These are phyloP conservation scores for Drosophila dives DNA, from an alignment of 2,888 invertebrate genomes.

Conservation along the genomic window DNA sequence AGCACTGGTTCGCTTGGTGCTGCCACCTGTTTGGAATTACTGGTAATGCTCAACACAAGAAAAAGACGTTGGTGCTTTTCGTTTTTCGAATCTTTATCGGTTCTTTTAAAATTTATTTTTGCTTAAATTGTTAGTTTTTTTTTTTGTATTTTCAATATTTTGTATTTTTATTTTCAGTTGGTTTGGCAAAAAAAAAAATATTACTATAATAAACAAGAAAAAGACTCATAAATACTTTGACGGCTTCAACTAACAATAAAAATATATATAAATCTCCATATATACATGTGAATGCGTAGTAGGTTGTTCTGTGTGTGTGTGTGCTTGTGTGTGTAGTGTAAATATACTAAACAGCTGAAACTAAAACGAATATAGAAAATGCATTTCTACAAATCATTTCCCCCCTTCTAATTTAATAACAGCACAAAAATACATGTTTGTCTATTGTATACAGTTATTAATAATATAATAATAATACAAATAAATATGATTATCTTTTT, in stretches of 20 bases:
- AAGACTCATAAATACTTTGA: constrained; percentile 49
- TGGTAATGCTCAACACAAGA: not conserved
- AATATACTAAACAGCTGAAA: constrained; percentile 31
- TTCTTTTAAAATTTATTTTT: constrained; percentile 41
- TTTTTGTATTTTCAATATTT: constrained; percentile 14
- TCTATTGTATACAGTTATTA: constrained; percentile 15
- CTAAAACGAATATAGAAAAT: constrained; percentile 26
- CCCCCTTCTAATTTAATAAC: constrained; percentile 54
- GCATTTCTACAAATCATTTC: constrained; percentile 28
- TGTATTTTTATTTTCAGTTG: constrained; percentile 39
- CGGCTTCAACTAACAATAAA: constrained; percentile 53
- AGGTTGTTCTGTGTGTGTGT: constrained; percentile 1
- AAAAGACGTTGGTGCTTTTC: not conserved
- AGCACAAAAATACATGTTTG: constrained; percentile 44
- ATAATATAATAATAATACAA: constrained; percentile 37
- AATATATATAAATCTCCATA: constrained; percentile 33
- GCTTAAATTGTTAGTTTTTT: constrained; percentile 7
- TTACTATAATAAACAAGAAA: constrained; percentile 38
- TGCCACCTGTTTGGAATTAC: constrained; percentile 15
- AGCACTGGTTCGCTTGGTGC: constrained; percentile 10
- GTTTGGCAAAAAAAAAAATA: constrained; percentile 18
- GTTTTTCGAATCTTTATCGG: constrained; percentile 24
- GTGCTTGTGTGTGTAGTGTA: constrained; percentile 13
- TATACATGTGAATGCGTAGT: constrained; percentile 9
- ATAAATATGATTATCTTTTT: constrained; percentile 44